phyloP scores from a whole-genome alignment of 2,888 invertebrate species.

The Hanleya hanleyi region DNA sequence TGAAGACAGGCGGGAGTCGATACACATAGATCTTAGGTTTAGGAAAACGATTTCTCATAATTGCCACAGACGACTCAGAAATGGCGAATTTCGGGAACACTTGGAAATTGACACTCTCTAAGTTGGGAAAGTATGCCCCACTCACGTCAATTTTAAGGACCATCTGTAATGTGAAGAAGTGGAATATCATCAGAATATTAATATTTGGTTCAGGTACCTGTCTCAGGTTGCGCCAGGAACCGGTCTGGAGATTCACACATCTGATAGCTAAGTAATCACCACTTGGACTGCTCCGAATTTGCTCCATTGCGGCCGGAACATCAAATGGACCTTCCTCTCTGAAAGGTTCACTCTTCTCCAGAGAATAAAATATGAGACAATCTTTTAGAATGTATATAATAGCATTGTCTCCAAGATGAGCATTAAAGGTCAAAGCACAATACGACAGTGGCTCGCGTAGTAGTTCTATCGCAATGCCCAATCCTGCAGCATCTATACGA shows the following conservation, averaged over 20 bases:
- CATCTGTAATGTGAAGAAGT: constrained; percentile 38
- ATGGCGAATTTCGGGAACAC: constrained; percentile 60
- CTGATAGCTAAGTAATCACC: constrained; percentile 51
- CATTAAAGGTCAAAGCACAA: constrained; percentile 49
- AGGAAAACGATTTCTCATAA: constrained; percentile 53
- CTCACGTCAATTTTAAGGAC: constrained; percentile 45
- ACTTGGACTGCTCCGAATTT: constrained; percentile 51
- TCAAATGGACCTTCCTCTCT: constrained; percentile 34
- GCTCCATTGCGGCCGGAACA: constrained; percentile 48
- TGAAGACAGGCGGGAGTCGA: constrained; percentile 47
- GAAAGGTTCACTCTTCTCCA: constrained; percentile 38
- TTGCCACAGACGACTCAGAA: constrained; percentile 50
- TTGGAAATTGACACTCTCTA: constrained; percentile 55
- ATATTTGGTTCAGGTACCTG: constrained; percentile 48
- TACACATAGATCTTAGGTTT: constrained; percentile 51
- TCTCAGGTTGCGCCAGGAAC: too few relatives aligned
- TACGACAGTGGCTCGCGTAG: constrained; percentile 39
- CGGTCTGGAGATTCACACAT: constrained; percentile 48
- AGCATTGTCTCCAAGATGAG: constrained; percentile 44
- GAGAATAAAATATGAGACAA: constrained; percentile 41
- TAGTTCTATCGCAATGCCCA: too few relatives aligned
- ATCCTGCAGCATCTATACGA: too few relatives aligned
- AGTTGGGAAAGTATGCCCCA: constrained; percentile 59
- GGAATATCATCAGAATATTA: constrained; percentile 48
- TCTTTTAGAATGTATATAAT: constrained; percentile 38